These are phyloP conservation scores for Scleropages formosus DNA, from an alignment of 2,797 vertebrate species.

Conservation along the genomic window DNA sequence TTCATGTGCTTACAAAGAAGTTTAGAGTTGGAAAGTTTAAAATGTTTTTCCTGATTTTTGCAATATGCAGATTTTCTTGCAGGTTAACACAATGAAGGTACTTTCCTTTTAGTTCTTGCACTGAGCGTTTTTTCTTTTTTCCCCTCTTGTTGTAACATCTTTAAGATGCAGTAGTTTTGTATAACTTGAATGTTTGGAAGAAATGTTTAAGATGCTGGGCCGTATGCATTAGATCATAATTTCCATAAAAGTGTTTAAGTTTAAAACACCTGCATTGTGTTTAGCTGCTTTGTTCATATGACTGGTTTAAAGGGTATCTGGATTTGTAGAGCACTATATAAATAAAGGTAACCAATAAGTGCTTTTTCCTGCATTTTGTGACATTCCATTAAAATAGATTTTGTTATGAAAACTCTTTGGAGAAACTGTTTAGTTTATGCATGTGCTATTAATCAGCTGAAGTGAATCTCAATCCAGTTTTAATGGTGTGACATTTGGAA, in stretches of 20 bases:
- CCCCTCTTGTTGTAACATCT: constrained; percentile 36
- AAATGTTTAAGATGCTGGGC: neutral
- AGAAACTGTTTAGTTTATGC: too few relatives aligned
- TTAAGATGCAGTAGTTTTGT: neutral
- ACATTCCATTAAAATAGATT: neutral
- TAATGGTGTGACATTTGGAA: too few relatives aligned
- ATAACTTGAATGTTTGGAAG: neutral
- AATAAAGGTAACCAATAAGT: constrained; percentile 24
- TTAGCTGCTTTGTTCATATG: constrained; percentile 17
- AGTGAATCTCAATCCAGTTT: too few relatives aligned
- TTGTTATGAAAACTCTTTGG: too few relatives aligned
- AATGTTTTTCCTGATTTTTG: constrained; percentile 24
- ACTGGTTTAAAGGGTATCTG: constrained; percentile 20
- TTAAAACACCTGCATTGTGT: constrained; percentile 22
- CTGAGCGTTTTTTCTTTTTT: constrained; percentile 34
- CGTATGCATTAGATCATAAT: too few relatives aligned
- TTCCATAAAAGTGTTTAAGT: constrained; percentile 18
- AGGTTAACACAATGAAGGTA: constrained; percentile 34
- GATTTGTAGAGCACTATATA: constrained; percentile 15
- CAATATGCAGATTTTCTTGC: constrained; percentile 30
- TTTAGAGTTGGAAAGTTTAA: constrained; percentile 30
- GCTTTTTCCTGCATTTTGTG: constrained; percentile 2
- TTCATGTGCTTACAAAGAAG: constrained; percentile 12
- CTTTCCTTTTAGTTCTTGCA: constrained; percentile 33
- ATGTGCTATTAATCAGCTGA: too few relatives aligned